A percentile compares a stretch with the other conserved stretches of the same genome.
phyloP scores from a whole-genome alignment of 2,888 invertebrate genomes.

The Cephus spinipes region DNA sequence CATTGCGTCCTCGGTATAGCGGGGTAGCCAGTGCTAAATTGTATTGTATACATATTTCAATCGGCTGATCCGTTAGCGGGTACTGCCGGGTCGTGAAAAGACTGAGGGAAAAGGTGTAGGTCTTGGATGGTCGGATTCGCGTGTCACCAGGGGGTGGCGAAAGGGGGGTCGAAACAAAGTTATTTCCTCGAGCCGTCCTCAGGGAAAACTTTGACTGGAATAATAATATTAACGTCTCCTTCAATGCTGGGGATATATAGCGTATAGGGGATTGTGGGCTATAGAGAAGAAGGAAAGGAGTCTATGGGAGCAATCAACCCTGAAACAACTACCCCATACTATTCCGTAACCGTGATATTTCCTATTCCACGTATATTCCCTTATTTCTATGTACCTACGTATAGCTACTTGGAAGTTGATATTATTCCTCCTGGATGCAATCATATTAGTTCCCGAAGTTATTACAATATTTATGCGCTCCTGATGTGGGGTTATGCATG shows the following conservation, averaged over 20 bases:
- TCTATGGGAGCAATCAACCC: conserved; percentile 3
- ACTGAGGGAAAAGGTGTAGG: too few species aligned
- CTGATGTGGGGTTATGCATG: conserved; percentile 35
- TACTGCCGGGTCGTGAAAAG: too few species aligned
- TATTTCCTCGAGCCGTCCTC: neutral
- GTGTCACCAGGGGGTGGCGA: neutral
- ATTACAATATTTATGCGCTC: conserved; percentile 55
- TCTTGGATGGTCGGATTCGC: neutral
- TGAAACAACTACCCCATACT: neutral
- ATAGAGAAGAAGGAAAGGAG: too few species aligned
- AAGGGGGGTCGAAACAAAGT: neutral
- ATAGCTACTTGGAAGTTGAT: conserved; percentile 34
- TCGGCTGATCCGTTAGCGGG: too few species aligned
- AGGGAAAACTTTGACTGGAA: conserved; percentile 17
- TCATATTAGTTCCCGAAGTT: conserved; percentile 57
- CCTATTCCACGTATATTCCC: conserved; percentile 34
- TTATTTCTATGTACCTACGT: too few species aligned
- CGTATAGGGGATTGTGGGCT: too few species aligned
- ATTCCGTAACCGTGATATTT: conserved; percentile 23
- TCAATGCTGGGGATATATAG: neutral
- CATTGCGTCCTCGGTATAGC: too few species aligned
- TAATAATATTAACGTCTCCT: conserved; percentile 17
- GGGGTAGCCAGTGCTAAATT: too few species aligned
- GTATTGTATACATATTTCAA: too few species aligned
- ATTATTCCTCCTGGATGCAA: conserved; percentile 50